Conservation (phyloP, 2,797 vertebrate species). For the Galaxias olidus region DNA sequence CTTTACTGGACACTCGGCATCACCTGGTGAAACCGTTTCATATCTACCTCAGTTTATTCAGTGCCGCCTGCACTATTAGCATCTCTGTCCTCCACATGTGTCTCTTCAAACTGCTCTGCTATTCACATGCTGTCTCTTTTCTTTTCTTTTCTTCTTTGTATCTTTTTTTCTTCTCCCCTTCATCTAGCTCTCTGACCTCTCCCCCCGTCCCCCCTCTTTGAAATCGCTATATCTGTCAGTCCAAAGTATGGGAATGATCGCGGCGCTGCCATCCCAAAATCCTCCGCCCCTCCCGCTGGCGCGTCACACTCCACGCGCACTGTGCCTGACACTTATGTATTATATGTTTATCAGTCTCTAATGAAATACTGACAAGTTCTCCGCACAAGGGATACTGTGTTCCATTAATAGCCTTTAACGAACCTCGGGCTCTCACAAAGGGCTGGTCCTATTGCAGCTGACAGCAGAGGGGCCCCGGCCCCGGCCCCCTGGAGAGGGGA, state of each 20-base stretch:
- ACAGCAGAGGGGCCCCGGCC: constrained; percentile 65
- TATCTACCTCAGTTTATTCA: no score
- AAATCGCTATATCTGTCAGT: constrained; percentile 62
- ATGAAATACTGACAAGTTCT: constrained; percentile 77
- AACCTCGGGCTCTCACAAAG: constrained; percentile 71
- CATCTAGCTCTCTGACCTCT: neutral
- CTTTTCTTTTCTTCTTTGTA: neutral
- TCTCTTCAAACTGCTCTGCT: neutral
- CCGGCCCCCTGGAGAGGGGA: constrained; percentile 70
- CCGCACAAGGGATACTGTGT: constrained; percentile 66
- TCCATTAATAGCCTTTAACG: constrained; percentile 78
- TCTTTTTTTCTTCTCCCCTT: constrained; percentile 1
- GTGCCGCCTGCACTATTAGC: no score
- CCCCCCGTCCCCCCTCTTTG: constrained; percentile 20
- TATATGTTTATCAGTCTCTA: constrained; percentile 79
- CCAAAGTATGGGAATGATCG: constrained; percentile 60
- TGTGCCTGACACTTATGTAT: constrained; percentile 70
- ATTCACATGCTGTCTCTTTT: neutral
- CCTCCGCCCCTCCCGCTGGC: constrained; percentile 41
- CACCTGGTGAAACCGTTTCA: no score
- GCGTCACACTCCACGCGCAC: constrained; percentile 54
- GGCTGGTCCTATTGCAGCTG: constrained; percentile 70
- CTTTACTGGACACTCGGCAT: no score
- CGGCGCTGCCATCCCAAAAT: constrained; percentile 61
- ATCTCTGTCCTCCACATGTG: neutral